Evolutionary conservation across 2,113 vertebrate species (phyloP), one percentile per base, ranked within the genome.

Genomic region (Grus americana): DNA sequence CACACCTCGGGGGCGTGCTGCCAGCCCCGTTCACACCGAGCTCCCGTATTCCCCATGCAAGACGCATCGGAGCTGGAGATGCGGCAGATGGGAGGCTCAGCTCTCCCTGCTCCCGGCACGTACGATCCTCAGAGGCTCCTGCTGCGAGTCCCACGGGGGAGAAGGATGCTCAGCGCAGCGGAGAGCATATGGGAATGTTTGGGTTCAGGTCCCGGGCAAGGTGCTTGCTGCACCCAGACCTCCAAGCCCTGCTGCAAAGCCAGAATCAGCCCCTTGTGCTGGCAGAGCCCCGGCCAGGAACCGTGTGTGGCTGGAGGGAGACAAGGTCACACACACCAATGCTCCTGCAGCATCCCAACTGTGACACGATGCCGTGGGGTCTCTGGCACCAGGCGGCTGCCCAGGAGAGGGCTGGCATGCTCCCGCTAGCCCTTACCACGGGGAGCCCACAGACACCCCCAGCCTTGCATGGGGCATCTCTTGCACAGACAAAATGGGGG

Each of bases 111-210:
- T 70, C 58, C 38, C 5, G 0, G 44, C 29, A 15, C 49, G 3
- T 8, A 2, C 0, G 0, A 16, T 44, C 73, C 71, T 24, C 66
- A 11, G 82, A 17, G 57, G 32, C 47, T 61, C 44, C 80, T 8
- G 26, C 72, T 46, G 65, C 0, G 0, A 46, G 5, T 29, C 52
- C 67, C 40, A 0, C 1, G 2, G 16, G 24, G 49, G 14, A 62
- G 66, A 44, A 70, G 40, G 86, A 49, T 68, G 49, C 76, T 59
- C 38, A 30, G 21, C 3, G 3, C 49, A 36, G 36, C 11, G 1
- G 40, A 63, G 55, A 79, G 23, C 50, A 24, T 16, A 32, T 52
- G n/a, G 54, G 36, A 72, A 29, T 36, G 62, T 55, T 42, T 49
- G 62, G 62, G 40, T 32, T 66, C 32, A 10, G 78, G 36, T 65